Evolutionary conservation across 1,140 invertebrate genomes (phyloP).

Genomic region (Drusus annulatus): DNA sequence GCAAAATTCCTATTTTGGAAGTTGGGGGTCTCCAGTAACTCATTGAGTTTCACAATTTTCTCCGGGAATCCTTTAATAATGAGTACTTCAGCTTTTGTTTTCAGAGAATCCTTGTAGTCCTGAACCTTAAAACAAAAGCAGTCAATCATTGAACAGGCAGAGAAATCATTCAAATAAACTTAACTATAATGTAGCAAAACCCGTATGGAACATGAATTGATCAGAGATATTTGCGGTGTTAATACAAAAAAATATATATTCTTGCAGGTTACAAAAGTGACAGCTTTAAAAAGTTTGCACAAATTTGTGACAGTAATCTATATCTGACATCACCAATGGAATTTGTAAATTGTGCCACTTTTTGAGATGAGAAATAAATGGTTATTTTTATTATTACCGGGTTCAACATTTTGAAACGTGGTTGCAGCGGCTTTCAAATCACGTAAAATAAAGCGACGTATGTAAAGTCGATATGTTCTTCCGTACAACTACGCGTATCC

Average conservation of each 20-base stretch:
- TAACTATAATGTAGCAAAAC: not conserved
- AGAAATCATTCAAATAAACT: not conserved
- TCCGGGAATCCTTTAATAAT: conserved; percentile 91
- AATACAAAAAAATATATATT: not conserved
- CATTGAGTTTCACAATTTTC: conserved; percentile 91
- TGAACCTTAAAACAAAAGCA: conserved; percentile 76
- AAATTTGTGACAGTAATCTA: not conserved
- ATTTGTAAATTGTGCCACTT: no score
- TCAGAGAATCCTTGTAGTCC: conserved; percentile 87
- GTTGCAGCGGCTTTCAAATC: not conserved
- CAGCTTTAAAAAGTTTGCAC: not conserved
- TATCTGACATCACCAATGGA: no score
- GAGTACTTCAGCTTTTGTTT: conserved; percentile 87
- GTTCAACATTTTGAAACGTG: conserved; percentile 13
- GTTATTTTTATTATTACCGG: not conserved
- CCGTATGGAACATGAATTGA: not conserved
- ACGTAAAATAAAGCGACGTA: no score
- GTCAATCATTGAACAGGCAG: conserved; percentile 27
- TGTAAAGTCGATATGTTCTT: no score
- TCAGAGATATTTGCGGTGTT: not conserved
- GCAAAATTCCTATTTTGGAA: conserved; percentile 83
- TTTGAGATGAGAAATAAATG: not conserved
- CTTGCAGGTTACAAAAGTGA: not conserved
- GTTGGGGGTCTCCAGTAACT: conserved; percentile 83
- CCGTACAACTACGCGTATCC: not conserved